Base-by-base conservation (phyloP, 2,888 invertebrate genomes). In the Acanthosepion lycidas region DNA sequence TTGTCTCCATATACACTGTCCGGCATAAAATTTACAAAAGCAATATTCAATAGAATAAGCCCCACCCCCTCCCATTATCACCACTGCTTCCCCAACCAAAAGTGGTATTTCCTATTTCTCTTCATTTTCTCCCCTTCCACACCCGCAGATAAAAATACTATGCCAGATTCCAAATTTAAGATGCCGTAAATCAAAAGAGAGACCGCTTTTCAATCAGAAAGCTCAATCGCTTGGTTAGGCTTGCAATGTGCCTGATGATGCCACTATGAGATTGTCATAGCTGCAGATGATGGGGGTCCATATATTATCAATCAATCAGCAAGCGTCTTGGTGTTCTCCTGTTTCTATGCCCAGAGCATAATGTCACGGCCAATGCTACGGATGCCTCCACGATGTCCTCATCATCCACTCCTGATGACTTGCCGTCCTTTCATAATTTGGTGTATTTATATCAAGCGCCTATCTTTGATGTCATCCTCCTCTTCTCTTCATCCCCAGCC, bases 1-100 rank as follows among this genome's bases (percentile, higher is more conserved):
- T 48, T 42, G 78, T 53, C 28, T 53, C 26, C 91, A 93, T 51
- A 53, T 91, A 59, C 91, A 91, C 42, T 48, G 78, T 64, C 91
- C 94, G 9, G 64, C 92, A 33, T 93, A 26, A 53, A 53, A 91
- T 78, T 94, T 59, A 91, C 49, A 92, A 93, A 55, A 33, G 33
- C 26, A 59, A 94, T 91, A 78, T 48, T 94, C 93, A 48, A 92
- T 78, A 93, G 49, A 64, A 92, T 55, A 92, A 55, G 92, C 94
- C 91, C 94, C 93, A 91, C 94, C 51, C 91, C 33, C 42, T 23
- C 18, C 53, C 18, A 49, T 51, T 28, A 49, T 49, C 42, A 6
- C 55, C n/a, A 15, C 91, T 94, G 9, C 55, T 59, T 91, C 93
- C 28, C 94, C 64, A 64, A 51, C 28, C 64, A 12, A 53, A 42